Base-by-base conservation (phyloP, 1,140 invertebrate genomes). In the Scaptomyza graminum region DNA sequence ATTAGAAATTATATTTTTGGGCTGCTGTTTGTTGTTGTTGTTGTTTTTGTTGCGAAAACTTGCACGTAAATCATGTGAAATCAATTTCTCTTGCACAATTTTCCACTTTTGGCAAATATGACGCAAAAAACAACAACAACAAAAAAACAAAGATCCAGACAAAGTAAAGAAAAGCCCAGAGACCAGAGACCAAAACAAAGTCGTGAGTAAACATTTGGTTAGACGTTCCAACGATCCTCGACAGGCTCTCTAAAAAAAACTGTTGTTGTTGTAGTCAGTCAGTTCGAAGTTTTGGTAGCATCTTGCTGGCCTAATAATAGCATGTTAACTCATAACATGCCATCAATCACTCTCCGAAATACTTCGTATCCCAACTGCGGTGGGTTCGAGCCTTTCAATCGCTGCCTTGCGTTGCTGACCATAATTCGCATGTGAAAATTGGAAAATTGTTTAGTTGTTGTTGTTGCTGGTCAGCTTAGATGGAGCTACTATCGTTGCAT, bases 291-390 rank as follows among this genome's bases (percentile, higher is more conserved):
- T 71, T 79, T 80, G 83, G 83, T 88, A 88, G 83, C 83, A 83
- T 88, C 83, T 83, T 83, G 73, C 51, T 34, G 79, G 69, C 55
- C 76, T 79, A 77, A 88, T 88, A 79, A 88, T 88, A 88, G 73
- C 83, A 88, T 88, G 83, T 88, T 88, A 82, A 79, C 83, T 89
- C 79, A 83, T 88, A 88, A 88, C 83, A 88, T 88, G 79, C 79
- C 72, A 88, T 88, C 84, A 88, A 88, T 88, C 84, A 88, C 76
- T 89, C 69, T 52, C 31, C 31, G 5, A 31, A 34, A 74, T 76
- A 87, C 41, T 55, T 82, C 59, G 41, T 56, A 88, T 54, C 7
- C 0, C 7, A 9, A 34, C 83, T 79, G 54, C 56, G 59, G 60
- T 63, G 60, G 56, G 64, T 46, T 74, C 41, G 39, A 64, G 63